Percentiles rank a stretch among this genome's conserved stretches.
phyloP scores from a whole-genome alignment of 2,797 vertebrate species.

The Coracias cyanogaster region DNA sequence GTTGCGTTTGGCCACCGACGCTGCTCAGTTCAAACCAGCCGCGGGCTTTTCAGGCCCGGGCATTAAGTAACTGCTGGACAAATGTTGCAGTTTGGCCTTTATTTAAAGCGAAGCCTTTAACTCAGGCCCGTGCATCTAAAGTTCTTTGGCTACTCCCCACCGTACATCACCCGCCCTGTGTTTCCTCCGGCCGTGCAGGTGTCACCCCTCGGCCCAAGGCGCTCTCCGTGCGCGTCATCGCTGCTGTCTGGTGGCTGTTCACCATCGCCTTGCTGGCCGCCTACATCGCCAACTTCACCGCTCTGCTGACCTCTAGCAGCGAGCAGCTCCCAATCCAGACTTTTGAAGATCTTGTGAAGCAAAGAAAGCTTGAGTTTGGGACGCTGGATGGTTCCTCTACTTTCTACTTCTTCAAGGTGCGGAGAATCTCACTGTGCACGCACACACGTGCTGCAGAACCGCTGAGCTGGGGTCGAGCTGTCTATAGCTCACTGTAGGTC shows the following conservation, averaged over 20 bases:
- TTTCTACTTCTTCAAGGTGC: constrained; percentile 89
- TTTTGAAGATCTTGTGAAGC: constrained; percentile 90
- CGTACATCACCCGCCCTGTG: accelerated
- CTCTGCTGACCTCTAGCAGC: constrained; percentile 77
- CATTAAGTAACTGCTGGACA: background rate
- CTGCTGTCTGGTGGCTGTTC: constrained; percentile 91
- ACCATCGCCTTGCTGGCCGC: constrained; percentile 85
- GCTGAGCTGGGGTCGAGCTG: background rate
- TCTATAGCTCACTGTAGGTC: background rate
- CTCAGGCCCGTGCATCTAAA: background rate
- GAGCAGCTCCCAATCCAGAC: constrained; percentile 83
- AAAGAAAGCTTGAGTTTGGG: constrained; percentile 87
- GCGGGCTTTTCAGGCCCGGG: background rate
- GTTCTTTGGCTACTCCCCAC: accelerated
- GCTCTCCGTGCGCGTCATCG: constrained; percentile 84
- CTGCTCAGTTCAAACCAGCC: background rate
- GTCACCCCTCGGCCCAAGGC: constrained; percentile 87
- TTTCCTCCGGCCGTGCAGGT: constrained; percentile 69
- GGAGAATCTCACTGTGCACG: background rate
- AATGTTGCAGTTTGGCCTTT: background rate
- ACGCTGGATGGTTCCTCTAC: constrained; percentile 87
- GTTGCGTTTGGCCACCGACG: accelerated
- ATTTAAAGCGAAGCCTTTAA: background rate
- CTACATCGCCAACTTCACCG: constrained; percentile 88
- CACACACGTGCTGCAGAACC: accelerated